Evolutionary conservation across 35 echinoderm and acorn worm species (phyloP).

Genomic region (Ptychodera flava): DNA sequence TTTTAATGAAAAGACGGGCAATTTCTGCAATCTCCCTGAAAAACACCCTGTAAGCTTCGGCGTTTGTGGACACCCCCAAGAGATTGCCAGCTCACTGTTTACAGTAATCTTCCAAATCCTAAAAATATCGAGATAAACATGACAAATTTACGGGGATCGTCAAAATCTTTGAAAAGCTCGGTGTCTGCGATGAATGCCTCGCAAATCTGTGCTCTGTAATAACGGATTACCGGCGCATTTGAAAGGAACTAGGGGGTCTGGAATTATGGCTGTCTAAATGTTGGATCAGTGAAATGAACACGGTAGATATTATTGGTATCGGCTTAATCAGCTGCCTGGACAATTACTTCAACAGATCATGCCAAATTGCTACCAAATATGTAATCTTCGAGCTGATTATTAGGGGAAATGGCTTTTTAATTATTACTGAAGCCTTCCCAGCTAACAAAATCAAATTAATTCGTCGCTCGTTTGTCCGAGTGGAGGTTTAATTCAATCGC

Average conservation of each 20-base stretch:
- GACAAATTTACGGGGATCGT: too few species aligned
- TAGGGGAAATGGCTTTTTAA: neutral
- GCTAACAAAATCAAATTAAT: neutral
- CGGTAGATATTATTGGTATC: neutral
- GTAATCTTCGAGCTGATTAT: neutral
- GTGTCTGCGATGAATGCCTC: too few species aligned
- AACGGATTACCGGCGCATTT: too few species aligned
- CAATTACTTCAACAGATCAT: neutral
- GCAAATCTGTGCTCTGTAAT: too few species aligned
- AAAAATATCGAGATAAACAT: too few species aligned
- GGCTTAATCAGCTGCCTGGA: neutral
- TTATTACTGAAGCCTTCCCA: neutral
- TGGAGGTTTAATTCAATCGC: neutral
- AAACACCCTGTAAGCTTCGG: too few species aligned
- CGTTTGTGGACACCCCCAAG: too few species aligned
- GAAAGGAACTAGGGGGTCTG: neutral
- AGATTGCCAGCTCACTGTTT: too few species aligned
- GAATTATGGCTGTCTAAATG: neutral
- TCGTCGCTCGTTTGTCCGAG: neutral
- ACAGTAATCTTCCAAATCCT: too few species aligned
- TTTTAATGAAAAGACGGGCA: too few species aligned
- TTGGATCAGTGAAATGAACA: neutral
- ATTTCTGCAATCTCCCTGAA: too few species aligned
- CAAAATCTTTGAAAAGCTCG: too few species aligned
- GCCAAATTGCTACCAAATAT: neutral